Conservation (phyloP, 2,113 vertebrate genomes). For the Todiramphus chloris region DNA sequence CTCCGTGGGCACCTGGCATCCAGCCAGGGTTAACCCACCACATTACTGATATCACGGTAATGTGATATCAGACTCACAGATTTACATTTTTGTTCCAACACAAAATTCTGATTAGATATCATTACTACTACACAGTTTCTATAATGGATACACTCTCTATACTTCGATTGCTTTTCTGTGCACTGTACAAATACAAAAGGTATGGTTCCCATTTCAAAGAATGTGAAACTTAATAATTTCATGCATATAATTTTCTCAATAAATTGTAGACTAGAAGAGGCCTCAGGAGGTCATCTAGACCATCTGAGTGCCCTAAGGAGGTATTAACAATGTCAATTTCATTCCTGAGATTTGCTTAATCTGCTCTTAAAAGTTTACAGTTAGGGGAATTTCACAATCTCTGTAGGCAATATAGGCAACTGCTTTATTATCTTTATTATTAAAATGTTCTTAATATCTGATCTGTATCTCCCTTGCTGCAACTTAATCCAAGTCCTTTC, state of each 20-base stretch:
- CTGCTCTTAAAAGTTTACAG: neutral
- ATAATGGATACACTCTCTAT: neutral
- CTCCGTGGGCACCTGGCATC: neutral
- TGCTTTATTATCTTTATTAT: neutral
- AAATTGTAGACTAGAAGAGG: neutral
- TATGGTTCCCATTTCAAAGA: neutral
- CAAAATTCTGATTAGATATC: neutral
- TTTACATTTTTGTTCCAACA: neutral
- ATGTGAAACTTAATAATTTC: neutral
- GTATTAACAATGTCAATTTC: neutral
- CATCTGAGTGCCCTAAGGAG: neutral
- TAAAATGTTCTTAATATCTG: neutral
- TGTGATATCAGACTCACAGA: neutral
- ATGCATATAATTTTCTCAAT: neutral
- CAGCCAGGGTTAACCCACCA: neutral
- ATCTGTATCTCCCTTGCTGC: neutral
- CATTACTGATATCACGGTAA: neutral
- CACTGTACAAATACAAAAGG: neutral
- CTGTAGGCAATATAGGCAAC: neutral
- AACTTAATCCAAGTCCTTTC: neutral
- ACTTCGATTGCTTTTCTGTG: neutral
- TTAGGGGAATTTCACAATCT: neutral
- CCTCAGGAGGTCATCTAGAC: neutral
- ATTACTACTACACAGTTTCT: neutral
- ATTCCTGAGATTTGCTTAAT: neutral